Base-by-base conservation (phyloP, 2,113 vertebrate genomes). In the Atractosteus spatula region DNA sequence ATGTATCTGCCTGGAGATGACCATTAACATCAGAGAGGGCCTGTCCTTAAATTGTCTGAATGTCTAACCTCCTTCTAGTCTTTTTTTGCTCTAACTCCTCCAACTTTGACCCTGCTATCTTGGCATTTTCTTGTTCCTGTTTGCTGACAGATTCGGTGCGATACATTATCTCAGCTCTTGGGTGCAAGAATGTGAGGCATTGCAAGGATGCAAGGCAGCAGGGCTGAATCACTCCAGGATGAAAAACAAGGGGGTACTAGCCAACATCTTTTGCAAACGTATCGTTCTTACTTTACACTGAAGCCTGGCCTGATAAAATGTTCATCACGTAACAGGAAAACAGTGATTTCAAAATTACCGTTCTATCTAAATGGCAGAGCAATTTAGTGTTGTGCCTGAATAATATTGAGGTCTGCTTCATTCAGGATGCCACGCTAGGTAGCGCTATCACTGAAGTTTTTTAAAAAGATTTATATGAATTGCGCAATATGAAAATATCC, bases 81-180 rank as follows among this genome's bases (percentile, higher is more conserved):
- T 10, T 51, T 51, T 59, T 72, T 51, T 64, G 61, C n/a, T 11
- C 66, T 65, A 16, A 62, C 17, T 14, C 29, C 43, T 66, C 8
- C 43, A 13, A 14, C 41, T 41, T 11, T 47, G 12, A 47, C 43
- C 45, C 11, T 66, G 65, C 44, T 6, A 66, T 8, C 41, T 43
- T 8, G 6, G 64, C 41, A 66, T 66, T 29, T 66, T 41, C 11
- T 44, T 41, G 14, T 44, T 63, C 3, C 41, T 66, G 13, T 14
- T 45, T 41, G 59, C 51, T 75, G 51, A 41, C 51, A 55, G 68
- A 72, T 75, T 78, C 55, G 55, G 55, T 43, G 65, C 68, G n/a
- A 10, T 62, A 59, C 62, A 64, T 75, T 78, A 75, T 78, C 73
- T 70, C 61, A 44, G 10, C 55, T 44, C 61, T 69, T 55, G 29